Evolutionary conservation across 2,888 invertebrate species (phyloP), one percentile per base, ranked within the genome.

Genomic region (Synergus laeviventris): DNA sequence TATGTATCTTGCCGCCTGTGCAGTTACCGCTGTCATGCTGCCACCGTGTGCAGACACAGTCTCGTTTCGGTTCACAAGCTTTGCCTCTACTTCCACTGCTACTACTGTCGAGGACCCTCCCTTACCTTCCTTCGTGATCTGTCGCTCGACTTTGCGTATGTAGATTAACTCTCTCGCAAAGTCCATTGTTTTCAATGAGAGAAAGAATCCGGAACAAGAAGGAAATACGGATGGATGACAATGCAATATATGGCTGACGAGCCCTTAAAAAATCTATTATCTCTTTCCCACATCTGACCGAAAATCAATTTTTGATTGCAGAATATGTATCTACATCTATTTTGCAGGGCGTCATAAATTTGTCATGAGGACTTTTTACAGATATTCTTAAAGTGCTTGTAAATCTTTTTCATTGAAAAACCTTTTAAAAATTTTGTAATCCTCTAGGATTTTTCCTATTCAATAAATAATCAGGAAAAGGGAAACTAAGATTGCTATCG

Each of bases 101-200:
- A 18, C 49, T 54, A 54, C 49, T 8, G n/a, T 9, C 49, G 9
- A 18, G 21, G 36, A 42, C 70, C 38, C 60, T 38, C 82, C 80
- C 76, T 76, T 73, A 82, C 83, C 83, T 83, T 82, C 83, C 84
- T 83, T 84, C 84, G 84, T 87, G 89, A 88, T 89, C 87, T 88
- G 89, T 88, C 87, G 88, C 85, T 85, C 86, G 85, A 86, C 87
- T 86, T 88, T 85, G 86, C 87, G 87, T 88, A 89, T 89, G 90
- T 87, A 89, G 88, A 89, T 89, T 88, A 89, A 88, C 85, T 84
- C 83, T 81, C 79, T 80, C 74, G 84, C 78, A 78, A 81, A 76
- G 79, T 81, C 89, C 88, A 89, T 89, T 89, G 89, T 89, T 87
- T 85, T 78, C 81, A 79, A 79, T 77, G 82, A 82, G 9, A 54